Base-by-base conservation (phyloP, 2,797 vertebrate genomes). In the Melopsittacus undulatus region DNA sequence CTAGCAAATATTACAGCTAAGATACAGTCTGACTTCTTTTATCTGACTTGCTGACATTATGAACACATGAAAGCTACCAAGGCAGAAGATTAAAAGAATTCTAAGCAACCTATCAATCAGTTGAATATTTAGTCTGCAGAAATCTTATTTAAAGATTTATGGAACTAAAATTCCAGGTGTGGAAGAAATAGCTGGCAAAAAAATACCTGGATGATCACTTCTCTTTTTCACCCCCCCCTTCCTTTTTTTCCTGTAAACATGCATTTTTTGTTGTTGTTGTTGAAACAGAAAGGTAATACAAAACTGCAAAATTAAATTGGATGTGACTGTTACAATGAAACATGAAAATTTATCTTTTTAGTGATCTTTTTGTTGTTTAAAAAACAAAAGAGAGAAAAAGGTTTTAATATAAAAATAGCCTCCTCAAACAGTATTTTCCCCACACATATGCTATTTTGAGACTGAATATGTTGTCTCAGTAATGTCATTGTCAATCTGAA, bases 401-500 rank as follows among this genome's bases (percentile, higher is more conserved):
- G 2, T 64, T 74, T 85, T 52, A 7, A 48, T 57, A 27, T 29
- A 43, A 91, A 89, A 80, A 36, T 27, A 63, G 5, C 7, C 5
- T 84, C 73, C 19, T 77, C 20, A 36, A 64, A 26, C 7, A 79
- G 14, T 52, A 46, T 73, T 94, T 93, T 76, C 56, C 68, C 49
- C 62, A 68, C 82, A 94, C 30, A 62, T 30, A n/a, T 1, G 1
- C 49, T 95, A 51, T 92, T 91, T 52, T 91, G 59, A 92, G 87
- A 78, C 20, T 64, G 45, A 76, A 54, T 57, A 46, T 83, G 32
- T 87, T 80, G 59, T 57, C 72, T 94, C 27, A 43, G 19, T 57
- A 77, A 83, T 80, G 76, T 87, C 40, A 49, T 43, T 94, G 87
- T 94, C 78, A 92, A 56, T 91, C 84, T 93, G 52, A 94, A 90